These are phyloP conservation scores for Agriopis aurantiaria DNA, from an alignment of 2,888 invertebrate species.

Conservation along the genomic window DNA sequence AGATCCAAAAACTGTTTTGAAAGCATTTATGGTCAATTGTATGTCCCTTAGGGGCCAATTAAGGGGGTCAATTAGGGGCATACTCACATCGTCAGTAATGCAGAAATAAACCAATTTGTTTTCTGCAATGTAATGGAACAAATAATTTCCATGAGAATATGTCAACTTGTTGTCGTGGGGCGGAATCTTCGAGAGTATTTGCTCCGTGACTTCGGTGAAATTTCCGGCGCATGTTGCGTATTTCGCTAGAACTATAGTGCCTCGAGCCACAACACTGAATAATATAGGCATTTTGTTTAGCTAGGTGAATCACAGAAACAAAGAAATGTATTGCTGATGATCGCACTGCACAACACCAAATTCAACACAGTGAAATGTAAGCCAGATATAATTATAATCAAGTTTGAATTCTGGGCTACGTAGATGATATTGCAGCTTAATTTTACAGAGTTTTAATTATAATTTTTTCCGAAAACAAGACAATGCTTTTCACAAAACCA, in stretches of 20 bases:
- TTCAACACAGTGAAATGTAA: background rate
- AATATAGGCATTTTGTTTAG: constrained; percentile 92
- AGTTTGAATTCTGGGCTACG: background rate
- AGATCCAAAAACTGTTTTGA: too few relatives aligned
- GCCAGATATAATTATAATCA: too few relatives aligned
- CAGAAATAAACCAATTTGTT: constrained; percentile 96
- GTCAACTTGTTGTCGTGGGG: constrained; percentile 96
- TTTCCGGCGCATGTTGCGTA: constrained; percentile 97
- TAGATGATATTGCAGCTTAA: background rate
- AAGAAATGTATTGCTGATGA: constrained; percentile 22
- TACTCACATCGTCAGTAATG: constrained; percentile 96
- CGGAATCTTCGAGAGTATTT: constrained; percentile 94
- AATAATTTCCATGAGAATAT: constrained; percentile 96
- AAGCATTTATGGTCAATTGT: background rate
- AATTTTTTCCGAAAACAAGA: background rate
- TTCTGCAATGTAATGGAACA: constrained; percentile 97
- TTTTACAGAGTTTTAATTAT: background rate
- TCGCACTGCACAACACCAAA: constrained; percentile 3
- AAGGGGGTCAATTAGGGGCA: too few relatives aligned
- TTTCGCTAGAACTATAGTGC: constrained; percentile 94
- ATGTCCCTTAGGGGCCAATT: background rate
- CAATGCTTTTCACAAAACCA: background rate
- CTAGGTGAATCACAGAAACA: constrained; percentile 48
- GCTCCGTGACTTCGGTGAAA: constrained; percentile 97
- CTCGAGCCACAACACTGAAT: constrained; percentile 95